These are phyloP conservation scores for Dasyprocta punctata DNA, from an alignment of 2,113 vertebrate genomes.

Conservation along the genomic window DNA sequence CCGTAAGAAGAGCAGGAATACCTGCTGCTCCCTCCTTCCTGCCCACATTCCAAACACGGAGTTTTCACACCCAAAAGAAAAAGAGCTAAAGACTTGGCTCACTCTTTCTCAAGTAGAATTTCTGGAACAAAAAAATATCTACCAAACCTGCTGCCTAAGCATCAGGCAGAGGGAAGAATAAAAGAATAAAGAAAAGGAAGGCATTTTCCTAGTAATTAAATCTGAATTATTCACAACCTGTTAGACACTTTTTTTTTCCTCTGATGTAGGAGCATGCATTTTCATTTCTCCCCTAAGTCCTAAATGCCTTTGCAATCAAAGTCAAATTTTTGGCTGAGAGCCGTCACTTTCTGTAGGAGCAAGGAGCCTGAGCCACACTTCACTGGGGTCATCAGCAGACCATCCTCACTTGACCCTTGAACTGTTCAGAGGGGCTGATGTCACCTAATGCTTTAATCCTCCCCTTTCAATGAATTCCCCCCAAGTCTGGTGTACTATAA, in stretches of 20 bases:
- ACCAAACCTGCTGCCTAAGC: conserved; percentile 69
- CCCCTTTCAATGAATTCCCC: not conserved
- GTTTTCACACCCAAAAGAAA: conserved; percentile 18
- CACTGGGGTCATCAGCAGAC: not conserved
- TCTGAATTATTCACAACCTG: conserved; percentile 80
- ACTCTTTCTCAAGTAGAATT: conserved; percentile 64
- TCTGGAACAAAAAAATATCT: conserved; percentile 71
- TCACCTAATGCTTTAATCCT: not conserved
- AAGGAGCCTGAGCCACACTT: not conserved
- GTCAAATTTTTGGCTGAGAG: conserved; percentile 12
- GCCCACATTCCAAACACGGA: not conserved
- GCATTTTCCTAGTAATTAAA: conserved; percentile 76
- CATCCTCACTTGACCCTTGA: not conserved
- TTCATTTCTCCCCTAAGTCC: conserved; percentile 46
- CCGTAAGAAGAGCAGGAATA: not conserved
- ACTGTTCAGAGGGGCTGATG: not conserved
- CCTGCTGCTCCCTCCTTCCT: conserved; percentile 30
- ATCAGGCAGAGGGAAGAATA: conserved; percentile 37
- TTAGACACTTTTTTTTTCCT: conserved; percentile 56
- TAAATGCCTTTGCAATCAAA: conserved; percentile 17
- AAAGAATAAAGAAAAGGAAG: conserved; percentile 58
- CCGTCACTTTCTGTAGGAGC: not conserved
- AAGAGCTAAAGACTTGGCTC: conserved; percentile 33
- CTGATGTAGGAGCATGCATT: conserved; percentile 48
- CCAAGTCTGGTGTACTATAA: not conserved